These are phyloP conservation scores for Eilema caniola DNA, from an alignment of 2,888 invertebrate genomes.

Conservation along the genomic window DNA sequence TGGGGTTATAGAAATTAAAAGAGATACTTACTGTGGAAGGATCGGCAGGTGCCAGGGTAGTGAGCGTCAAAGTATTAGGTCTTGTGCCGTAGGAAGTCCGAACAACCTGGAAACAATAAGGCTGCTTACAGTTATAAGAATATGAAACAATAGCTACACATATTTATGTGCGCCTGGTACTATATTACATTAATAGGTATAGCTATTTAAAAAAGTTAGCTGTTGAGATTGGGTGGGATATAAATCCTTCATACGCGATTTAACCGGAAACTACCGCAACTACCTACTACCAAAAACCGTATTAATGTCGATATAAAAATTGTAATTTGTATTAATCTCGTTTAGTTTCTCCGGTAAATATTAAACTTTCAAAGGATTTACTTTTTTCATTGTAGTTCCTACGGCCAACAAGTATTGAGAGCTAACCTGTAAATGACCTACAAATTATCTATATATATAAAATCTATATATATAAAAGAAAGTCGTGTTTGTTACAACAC, in stretches of 20 bases:
- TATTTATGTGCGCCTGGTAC: background rate
- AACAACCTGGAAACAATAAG: constrained; percentile 64
- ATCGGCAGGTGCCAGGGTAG: constrained; percentile 76
- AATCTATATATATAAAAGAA: no score
- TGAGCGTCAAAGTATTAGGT: constrained; percentile 78
- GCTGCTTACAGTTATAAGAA: background rate
- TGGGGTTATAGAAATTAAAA: background rate
- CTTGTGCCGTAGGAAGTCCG: constrained; percentile 75
- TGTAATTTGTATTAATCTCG: no score
- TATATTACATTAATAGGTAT: background rate
- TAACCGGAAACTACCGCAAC: background rate
- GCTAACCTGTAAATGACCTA: no score
- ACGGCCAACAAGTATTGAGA: no score
- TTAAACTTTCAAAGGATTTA: no score
- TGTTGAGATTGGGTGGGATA: no score
- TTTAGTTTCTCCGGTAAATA: no score
- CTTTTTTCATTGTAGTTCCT: no score
- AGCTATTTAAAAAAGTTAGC: background rate
- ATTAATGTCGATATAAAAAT: background rate
- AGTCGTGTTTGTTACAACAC: no score
- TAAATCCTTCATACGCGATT: background rate
- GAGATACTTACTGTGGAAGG: constrained; percentile 48
- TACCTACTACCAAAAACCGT: background rate
- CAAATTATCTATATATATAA: no score
- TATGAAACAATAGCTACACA: background rate